These are phyloP conservation scores for Mayetiola destructor DNA, from an alignment of 2,888 invertebrate species.

Conservation along the genomic window DNA sequence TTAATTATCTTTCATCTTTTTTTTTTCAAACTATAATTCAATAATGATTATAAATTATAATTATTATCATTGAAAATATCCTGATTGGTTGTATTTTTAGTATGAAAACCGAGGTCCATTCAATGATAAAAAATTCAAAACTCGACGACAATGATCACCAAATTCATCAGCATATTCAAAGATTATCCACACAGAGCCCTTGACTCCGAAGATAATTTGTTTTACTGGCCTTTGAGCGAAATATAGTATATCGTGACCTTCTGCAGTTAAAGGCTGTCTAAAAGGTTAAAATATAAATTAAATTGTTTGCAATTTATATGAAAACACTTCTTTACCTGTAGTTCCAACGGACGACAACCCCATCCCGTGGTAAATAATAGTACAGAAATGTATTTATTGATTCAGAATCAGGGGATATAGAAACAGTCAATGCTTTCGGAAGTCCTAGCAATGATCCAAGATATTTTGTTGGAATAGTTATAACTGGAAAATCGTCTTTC, in stretches of 20 bases:
- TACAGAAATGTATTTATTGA: constrained; percentile 18
- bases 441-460: constrained; percentile 19
- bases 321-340: background rate
- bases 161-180: background rate
- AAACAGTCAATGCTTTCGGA: constrained; percentile 18
- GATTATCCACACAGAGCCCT: constrained; percentile 20
- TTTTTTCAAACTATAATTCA: too few relatives aligned
- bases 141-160: constrained; percentile 10
- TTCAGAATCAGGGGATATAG: constrained; percentile 13
- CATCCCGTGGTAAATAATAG: constrained; percentile 20
- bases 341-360: constrained; percentile 21
- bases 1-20: too few relatives aligned
- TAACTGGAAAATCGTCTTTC: background rate
- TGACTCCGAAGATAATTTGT: constrained; percentile 21
- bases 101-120: background rate
- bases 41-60: too few relatives aligned
- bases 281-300: background rate
- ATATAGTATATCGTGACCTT: constrained; percentile 21
- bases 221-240: constrained; percentile 17
- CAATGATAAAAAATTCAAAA: constrained; percentile 1
- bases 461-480: constrained; percentile 15
- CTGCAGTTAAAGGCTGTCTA: constrained; percentile 18
- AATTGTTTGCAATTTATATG: background rate
- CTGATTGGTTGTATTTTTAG: too few relatives aligned
- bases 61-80: too few relatives aligned